Conservation (phyloP, 2,113 vertebrate species). For the Polypterus bichir region DNA sequence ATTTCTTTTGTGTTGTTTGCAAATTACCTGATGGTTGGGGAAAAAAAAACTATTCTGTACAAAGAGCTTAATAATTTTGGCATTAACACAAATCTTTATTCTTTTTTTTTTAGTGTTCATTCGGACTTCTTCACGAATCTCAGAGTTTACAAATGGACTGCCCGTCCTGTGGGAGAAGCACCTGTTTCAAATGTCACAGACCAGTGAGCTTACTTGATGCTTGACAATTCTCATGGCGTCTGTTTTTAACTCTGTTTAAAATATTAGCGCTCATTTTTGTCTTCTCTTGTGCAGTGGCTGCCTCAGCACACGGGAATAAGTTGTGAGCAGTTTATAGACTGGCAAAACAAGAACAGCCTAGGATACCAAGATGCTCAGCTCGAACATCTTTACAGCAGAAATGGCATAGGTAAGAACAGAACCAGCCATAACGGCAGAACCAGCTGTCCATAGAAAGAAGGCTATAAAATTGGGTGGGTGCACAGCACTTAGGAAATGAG, state of each 20-base stretch:
- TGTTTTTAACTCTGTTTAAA: neutral
- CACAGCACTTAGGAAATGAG: too few species aligned
- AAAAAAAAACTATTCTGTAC: too few species aligned
- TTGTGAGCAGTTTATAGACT: slow-evolving; percentile 43
- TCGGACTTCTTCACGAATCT: slow-evolving; percentile 52
- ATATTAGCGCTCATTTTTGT: neutral
- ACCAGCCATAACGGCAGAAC: neutral
- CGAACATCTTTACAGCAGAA: slow-evolving; percentile 25
- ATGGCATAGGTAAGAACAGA: slow-evolving; percentile 41
- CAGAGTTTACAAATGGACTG: slow-evolving; percentile 53
- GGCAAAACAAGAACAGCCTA: slow-evolving; percentile 37
- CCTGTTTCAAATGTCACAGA: slow-evolving; percentile 49
- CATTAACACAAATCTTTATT: neutral
- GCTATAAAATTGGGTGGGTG: neutral
- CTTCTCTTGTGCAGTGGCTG: slow-evolving; percentile 37
- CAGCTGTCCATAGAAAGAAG: neutral
- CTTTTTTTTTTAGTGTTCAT: slow-evolving; percentile 43
- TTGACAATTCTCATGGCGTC: neutral
- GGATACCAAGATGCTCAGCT: slow-evolving; percentile 24
- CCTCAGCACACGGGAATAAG: slow-evolving; percentile 44
- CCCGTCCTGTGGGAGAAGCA: slow-evolving; percentile 54
- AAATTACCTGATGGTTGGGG: too few species aligned
- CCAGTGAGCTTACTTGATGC: slow-evolving; percentile 34
- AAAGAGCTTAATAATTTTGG: too few species aligned
- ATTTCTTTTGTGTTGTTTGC: too few species aligned